Percentiles rank a stretch among this genome's conserved stretches.
Evolutionary conservation across 2,797 vertebrate species (phyloP).

Genomic region (Tenualosa ilisha): DNA sequence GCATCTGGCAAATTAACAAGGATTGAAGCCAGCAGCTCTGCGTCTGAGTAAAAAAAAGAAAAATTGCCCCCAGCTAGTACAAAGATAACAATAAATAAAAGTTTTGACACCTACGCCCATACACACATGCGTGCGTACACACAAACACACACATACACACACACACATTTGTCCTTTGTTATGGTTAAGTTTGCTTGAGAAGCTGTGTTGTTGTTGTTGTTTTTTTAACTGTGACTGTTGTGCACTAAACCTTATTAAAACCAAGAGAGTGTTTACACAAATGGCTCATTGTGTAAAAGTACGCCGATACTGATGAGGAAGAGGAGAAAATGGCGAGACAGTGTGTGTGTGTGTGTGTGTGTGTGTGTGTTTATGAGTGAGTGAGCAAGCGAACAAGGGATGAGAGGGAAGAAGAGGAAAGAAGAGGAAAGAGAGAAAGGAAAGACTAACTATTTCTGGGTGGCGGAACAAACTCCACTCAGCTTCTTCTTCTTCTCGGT

Average conservation of each 20-base stretch:
- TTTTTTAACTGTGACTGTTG: neutral
- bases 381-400: neutral
- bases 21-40: neutral
- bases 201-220: neutral
- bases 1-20: neutral
- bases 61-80: neutral
- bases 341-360: too few relatives aligned
- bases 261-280: neutral
- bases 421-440: neutral
- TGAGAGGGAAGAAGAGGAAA: neutral
- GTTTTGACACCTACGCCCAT: neutral
- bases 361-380: too few relatives aligned
- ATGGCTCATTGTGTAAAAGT: neutral
- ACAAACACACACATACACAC: neutral
- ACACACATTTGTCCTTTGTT: neutral
- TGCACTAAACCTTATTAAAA: neutral
- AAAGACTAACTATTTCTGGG: slow-evolving; percentile 1
- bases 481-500: neutral
- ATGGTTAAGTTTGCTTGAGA: neutral
- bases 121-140: neutral
- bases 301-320: neutral
- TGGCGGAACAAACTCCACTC: neutral
- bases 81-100: neutral
- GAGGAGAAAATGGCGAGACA: neutral
- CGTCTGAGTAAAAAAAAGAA: neutral